Base-by-base conservation (phyloP, 2,113 vertebrate species). In the Toxotes jaculatrix region DNA sequence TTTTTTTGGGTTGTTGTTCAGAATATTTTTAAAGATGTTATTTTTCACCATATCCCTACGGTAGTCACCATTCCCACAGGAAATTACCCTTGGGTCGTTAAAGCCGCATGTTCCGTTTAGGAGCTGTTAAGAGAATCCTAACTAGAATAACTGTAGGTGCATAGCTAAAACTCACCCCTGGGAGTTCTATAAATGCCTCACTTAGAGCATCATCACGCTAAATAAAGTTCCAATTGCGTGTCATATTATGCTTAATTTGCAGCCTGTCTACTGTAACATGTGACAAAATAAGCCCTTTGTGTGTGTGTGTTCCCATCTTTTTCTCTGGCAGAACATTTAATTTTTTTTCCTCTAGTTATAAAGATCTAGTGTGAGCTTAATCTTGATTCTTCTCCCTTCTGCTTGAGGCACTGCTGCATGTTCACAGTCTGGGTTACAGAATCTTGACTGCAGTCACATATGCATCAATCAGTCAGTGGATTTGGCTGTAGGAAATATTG, bases 171-270 rank as follows among this genome's bases (percentile, higher is more conserved):
- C 0, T 38, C 27, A 68, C 45, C 43, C 63, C 34, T 69, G 57
- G 47, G 45, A 66, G 38, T 49, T 43, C 43, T 60, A n/a, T 84
- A 16, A 79, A 69, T 34, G 66, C 42, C 64, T 68, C 63, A 61
- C 36, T 40, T 40, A 34, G 16, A 71, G 43, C 42, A 60, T 64
- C 60, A 76, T 64, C 65, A 47, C 32, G 51, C 19, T 0, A 17
- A 69, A 57, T 19, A 27, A 71, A 45, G 31, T 43, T 40, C 51
- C 11, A 43, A 19, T 67, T 62, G 5, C 38, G 27, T 55, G 47
- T 73, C 10, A 59, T 45, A 38, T 47, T 51, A 66, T 55, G 31
- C 13, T 40, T 80, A 23, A 77, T 80, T 67, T 62, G 16, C 43
- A 47, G 21, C 16, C 14, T 66, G n/a, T 59, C 16, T 55, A 4